Evolutionary conservation across 1,140 invertebrate species (phyloP).

Genomic region (Dinothrombium tinctorium): DNA sequence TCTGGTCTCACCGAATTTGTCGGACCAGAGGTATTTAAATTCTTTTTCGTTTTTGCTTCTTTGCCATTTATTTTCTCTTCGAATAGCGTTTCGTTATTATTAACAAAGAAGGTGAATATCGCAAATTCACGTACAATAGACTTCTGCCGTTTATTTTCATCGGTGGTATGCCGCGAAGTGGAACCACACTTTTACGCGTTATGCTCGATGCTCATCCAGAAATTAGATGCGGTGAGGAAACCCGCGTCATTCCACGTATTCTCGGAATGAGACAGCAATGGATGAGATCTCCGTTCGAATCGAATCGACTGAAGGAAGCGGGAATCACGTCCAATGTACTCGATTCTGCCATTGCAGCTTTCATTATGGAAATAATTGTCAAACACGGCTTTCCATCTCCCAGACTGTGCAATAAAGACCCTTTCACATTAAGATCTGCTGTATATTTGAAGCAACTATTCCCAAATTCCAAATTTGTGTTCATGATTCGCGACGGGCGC

Average conservation of each 20-base stretch:
- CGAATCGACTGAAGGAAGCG: conserved; percentile 63
- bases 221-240: conserved; percentile 92
- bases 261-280: conserved; percentile 75
- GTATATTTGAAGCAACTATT: conserved; percentile 39
- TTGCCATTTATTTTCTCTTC: no score
- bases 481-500: conserved; percentile 91
- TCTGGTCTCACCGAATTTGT: no score
- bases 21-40: no score
- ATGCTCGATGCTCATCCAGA: conserved; percentile 97
- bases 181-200: conserved; percentile 86
- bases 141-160: conserved; percentile 87
- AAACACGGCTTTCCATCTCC: conserved; percentile 80
- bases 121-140: conserved; percentile 33
- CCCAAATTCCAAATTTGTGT: conserved; percentile 69
- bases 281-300: conserved; percentile 74
- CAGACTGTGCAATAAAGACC: conserved; percentile 88
- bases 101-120: conserved; percentile 6
- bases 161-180: conserved; percentile 83
- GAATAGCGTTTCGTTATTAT: background rate
- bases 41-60: no score
- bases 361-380: conserved; percentile 83
- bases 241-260: conserved; percentile 79
- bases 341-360: conserved; percentile 81
- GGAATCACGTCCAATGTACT: conserved; percentile 73
- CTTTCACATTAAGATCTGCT: conserved; percentile 83